A percentile compares a stretch with the other conserved stretches of the same genome.
Evolutionary conservation across 1,140 invertebrate species (phyloP).

Genomic region (Episyrphus balteatus): DNA sequence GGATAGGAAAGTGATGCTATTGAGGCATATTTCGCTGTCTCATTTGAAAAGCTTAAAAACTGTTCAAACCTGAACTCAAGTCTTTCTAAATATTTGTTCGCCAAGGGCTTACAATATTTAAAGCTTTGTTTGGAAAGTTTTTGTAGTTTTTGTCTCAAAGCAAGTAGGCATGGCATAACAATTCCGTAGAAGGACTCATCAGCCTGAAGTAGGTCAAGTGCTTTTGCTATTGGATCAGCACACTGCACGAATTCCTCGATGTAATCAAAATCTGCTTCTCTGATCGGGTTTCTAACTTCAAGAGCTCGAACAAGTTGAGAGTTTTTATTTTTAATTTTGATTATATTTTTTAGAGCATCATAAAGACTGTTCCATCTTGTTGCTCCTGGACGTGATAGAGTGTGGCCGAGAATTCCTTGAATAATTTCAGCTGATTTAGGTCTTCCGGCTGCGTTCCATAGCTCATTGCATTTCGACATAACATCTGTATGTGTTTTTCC

Average conservation of each 20-base stretch:
- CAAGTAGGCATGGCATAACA: neutral
- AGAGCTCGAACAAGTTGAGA: neutral
- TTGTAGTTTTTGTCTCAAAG: neutral
- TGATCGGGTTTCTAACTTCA: neutral
- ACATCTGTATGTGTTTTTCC: no score
- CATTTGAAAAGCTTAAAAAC: no score
- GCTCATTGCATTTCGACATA: neutral
- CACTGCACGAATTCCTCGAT: neutral
- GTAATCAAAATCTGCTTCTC: neutral
- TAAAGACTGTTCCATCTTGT: neutral
- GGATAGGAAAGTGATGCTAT: no score
- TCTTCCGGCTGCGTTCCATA: neutral
- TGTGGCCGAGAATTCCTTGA: no score
- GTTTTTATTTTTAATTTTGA: neutral
- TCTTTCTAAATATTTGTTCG: neutral
- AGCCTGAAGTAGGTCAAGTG: neutral
- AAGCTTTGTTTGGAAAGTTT: neutral
- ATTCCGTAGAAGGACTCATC: neutral
- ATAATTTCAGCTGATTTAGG: no score
- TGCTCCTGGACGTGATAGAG: no score
- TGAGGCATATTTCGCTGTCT: no score
- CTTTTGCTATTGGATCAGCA: neutral
- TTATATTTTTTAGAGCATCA: neutral
- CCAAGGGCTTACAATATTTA: neutral
- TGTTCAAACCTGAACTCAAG: no score